phyloP scores from a whole-genome alignment of 2,888 invertebrate genomes.

The Gnatocerus cornutus region DNA sequence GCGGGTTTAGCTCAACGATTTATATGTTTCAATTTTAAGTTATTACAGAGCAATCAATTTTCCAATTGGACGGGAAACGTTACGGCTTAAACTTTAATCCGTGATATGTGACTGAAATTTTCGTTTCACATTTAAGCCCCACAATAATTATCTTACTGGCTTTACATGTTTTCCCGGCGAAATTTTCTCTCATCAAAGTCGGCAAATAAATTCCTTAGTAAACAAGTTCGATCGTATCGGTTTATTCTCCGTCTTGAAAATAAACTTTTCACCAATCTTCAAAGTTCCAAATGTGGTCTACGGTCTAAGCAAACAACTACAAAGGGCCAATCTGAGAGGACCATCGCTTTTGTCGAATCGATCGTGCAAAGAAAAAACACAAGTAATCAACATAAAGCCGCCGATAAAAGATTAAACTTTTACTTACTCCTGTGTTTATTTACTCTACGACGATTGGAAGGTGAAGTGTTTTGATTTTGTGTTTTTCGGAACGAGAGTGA shows the following conservation, averaged over 20 bases:
- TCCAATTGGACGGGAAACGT: not conserved
- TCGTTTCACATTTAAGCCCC: not conserved
- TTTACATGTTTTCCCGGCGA: not conserved
- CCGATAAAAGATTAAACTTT: constrained; percentile 16
- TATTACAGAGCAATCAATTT: not conserved
- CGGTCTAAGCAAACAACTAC: constrained; percentile 31
- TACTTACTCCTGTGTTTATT: constrained; percentile 7
- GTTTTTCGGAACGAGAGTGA: not conserved
- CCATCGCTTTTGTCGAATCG: constrained; percentile 41
- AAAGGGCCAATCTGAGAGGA: constrained; percentile 28
- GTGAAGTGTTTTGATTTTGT: not conserved
- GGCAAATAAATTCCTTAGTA: not conserved
- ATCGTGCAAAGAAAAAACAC: constrained; percentile 9
- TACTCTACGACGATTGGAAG: not conserved
- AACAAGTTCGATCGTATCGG: not conserved
- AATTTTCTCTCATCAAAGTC: constrained; percentile 7
- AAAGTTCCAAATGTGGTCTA: constrained; percentile 33
- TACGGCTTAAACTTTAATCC: not conserved
- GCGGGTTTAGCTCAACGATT: not conserved
- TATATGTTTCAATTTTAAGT: too few species aligned
- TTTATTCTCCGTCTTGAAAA: not conserved
- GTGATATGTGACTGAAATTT: not conserved
- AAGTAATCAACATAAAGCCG: constrained; percentile 26
- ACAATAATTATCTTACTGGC: not conserved
- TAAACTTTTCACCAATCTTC: constrained; percentile 37